Conservation (phyloP, 2,888 invertebrate species). For the Drosophila parthenogenetica region DNA sequence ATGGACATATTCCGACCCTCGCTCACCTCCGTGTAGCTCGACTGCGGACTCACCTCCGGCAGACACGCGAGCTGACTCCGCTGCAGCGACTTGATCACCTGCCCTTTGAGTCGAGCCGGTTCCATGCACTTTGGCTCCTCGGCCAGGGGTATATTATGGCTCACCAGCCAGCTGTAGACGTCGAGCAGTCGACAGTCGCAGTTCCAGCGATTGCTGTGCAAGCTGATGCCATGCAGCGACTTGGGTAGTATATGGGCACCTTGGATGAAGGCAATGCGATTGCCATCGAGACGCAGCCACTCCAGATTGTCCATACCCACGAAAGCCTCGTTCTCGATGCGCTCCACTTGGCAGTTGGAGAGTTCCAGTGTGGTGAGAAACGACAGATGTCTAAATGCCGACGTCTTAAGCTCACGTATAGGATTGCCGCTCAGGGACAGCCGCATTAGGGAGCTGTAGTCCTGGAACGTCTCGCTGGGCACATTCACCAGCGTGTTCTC, state of each 20-base stretch:
- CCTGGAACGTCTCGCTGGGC: conserved; percentile 92
- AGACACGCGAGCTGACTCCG: conserved; percentile 92
- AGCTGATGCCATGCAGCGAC: conserved; percentile 91
- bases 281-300: conserved; percentile 93
- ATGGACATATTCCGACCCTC: conserved; percentile 93
- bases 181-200: conserved; percentile 94
- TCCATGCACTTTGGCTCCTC: conserved; percentile 92
- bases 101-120: conserved; percentile 89
- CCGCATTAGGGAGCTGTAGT: conserved; percentile 93
- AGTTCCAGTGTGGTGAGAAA: conserved; percentile 93
- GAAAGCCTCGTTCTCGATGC: conserved; percentile 92
- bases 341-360: conserved; percentile 91
- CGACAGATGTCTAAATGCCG: conserved; percentile 90
- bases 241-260: conserved; percentile 91
- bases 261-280: conserved; percentile 90
- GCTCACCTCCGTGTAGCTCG: conserved; percentile 91
- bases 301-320: conserved; percentile 92
- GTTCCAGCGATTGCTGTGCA: conserved; percentile 95
- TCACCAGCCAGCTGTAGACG: conserved; percentile 91
- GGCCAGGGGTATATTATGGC: conserved; percentile 91
- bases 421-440: conserved; percentile 93
- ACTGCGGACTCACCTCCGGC: conserved; percentile 91
- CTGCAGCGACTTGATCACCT: conserved; percentile 89
- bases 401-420: conserved; percentile 89
- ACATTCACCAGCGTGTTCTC: conserved; percentile 92